These are phyloP conservation scores for Oreotrochilus melanogaster DNA, from an alignment of 2,113 vertebrate species.

Conservation along the genomic window DNA sequence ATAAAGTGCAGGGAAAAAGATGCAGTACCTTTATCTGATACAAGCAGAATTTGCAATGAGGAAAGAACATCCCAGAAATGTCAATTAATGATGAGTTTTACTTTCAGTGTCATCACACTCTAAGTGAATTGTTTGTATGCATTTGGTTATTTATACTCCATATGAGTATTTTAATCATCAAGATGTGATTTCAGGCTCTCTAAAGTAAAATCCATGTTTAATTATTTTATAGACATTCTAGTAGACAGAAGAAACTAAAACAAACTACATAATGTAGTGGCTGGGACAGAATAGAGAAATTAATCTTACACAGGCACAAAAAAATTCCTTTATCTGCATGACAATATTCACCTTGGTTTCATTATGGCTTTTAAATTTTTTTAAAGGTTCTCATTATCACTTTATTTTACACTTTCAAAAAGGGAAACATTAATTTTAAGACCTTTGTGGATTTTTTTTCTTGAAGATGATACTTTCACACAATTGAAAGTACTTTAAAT, in stretches of 20 bases:
- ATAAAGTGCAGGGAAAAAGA: neutral
- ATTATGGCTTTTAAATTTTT: neutral
- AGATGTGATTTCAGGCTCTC: neutral
- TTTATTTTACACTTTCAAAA: neutral
- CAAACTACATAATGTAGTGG: neutral
- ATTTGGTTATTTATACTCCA: neutral
- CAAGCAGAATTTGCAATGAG: neutral
- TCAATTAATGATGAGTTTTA: neutral
- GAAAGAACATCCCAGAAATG: neutral
- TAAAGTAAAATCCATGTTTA: neutral
- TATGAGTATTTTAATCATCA: conserved; percentile 4
- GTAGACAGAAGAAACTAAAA: neutral
- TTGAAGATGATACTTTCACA: neutral
- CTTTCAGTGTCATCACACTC: neutral
- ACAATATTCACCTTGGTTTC: neutral
- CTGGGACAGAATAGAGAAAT: neutral
- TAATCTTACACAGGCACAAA: neutral
- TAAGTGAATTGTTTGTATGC: neutral
- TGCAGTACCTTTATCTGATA: neutral
- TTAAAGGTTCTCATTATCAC: neutral
- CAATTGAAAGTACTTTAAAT: neutral
- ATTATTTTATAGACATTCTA: neutral
- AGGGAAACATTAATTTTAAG: neutral
- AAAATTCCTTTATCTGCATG: neutral
- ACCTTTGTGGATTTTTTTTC: neutral